A percentile compares a stretch with the other conserved stretches of the same genome.
Conservation (phyloP, 2,113 vertebrate genomes). For the Neoarius graeffei region DNA sequence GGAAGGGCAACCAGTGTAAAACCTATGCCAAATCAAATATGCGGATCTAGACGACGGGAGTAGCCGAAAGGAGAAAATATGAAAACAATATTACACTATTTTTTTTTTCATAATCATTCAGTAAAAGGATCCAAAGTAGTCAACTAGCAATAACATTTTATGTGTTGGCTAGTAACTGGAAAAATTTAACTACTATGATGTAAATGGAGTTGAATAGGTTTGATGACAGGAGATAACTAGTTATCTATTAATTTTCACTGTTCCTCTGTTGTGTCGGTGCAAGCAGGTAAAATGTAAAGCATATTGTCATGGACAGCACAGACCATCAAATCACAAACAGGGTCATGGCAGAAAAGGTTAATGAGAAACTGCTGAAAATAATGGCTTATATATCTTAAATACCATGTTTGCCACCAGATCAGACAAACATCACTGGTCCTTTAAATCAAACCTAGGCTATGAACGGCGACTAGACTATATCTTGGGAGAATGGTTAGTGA, state of each 20-base stretch:
- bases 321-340: background rate
- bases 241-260: background rate
- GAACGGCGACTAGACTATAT: too few species aligned
- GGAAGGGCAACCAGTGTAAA: too few species aligned
- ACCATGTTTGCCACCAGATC: too few species aligned
- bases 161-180: background rate
- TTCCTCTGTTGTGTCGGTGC: background rate
- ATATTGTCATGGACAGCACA: constrained; percentile 8
- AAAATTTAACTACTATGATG: background rate
- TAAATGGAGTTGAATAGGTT: background rate
- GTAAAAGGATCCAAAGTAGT: background rate
- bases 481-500: too few species aligned
- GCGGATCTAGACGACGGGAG: too few species aligned
- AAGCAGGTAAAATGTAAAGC: background rate
- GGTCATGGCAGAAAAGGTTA: background rate
- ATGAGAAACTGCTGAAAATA: too few species aligned
- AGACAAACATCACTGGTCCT: too few species aligned
- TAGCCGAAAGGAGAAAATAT: too few species aligned
- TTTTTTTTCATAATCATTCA: background rate
- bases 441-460: too few species aligned
- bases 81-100: background rate
- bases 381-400: too few species aligned
- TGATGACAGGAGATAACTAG: background rate
- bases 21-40: too few species aligned
- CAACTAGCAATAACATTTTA: background rate